phyloP scores from a whole-genome alignment of 2,888 invertebrate species.

The Globia sparganii region DNA sequence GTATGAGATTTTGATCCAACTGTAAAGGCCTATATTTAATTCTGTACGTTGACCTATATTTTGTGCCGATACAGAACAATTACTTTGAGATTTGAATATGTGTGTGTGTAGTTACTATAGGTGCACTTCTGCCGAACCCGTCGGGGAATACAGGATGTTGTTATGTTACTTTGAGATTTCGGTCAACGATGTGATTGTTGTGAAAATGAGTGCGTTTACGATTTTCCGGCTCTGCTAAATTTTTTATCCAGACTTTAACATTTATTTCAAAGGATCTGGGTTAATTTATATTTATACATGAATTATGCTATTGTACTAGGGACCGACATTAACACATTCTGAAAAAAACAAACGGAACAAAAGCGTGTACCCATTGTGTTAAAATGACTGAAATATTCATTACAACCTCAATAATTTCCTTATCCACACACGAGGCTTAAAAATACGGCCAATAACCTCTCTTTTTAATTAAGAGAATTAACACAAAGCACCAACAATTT shows the following conservation, averaged over 20 bases:
- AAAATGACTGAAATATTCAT: conserved; percentile 52
- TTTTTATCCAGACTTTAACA: conserved; percentile 9
- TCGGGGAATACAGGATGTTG: too few species aligned
- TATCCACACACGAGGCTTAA: conserved; percentile 42
- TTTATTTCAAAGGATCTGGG: conserved; percentile 34
- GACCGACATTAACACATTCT: conserved; percentile 26
- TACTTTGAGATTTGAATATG: background rate
- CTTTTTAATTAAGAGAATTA: conserved; percentile 56
- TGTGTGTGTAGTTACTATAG: background rate
- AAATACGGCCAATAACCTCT: conserved; percentile 44
- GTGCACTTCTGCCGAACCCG: background rate
- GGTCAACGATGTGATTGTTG: background rate
- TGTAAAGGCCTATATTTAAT: conserved; percentile 39
- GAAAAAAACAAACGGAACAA: conserved; percentile 30
- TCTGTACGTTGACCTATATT: conserved; percentile 10
- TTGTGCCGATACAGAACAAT: background rate
- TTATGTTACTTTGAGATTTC: background rate
- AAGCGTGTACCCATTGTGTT: conserved; percentile 38
- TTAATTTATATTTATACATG: conserved; percentile 29
- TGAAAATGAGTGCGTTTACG: conserved; percentile 9
- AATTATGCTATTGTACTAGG: conserved; percentile 42
- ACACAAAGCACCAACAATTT: conserved; percentile 58
- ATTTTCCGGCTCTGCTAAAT: background rate
- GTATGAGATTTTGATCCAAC: conserved; percentile 47
- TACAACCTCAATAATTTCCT: conserved; percentile 57